Conservation (phyloP, 2,797 vertebrate genomes). For the Australoheros facetus region DNA sequence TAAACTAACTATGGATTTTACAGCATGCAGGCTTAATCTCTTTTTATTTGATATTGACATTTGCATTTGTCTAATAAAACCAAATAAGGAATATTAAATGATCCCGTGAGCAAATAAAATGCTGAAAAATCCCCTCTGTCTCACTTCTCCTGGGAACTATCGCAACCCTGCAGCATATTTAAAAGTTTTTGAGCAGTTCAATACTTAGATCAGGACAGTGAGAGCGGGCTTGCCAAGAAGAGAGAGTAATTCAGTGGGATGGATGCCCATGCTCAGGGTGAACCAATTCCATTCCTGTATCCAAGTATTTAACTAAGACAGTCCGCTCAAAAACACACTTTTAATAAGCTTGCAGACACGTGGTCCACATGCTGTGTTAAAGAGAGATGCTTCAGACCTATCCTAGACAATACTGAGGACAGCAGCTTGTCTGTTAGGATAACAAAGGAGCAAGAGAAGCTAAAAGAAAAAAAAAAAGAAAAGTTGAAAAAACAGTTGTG, state of each 20-base stretch:
- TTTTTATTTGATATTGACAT: conserved; percentile 12
- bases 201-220: conserved; percentile 13
- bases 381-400: conserved; percentile 47
- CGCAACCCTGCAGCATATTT: neutral
- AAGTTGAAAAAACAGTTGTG: no score
- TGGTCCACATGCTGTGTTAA: conserved; percentile 61
- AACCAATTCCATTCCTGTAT: conserved; percentile 2
- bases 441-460: conserved; percentile 16
- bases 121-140: neutral
- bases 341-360: conserved; percentile 63
- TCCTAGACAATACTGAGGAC: conserved; percentile 43
- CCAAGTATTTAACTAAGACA: conserved; percentile 38
- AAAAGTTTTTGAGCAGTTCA: conserved; percentile 2
- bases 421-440: conserved; percentile 44
- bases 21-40: neutral
- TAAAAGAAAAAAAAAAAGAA: neutral
- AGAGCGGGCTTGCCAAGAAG: conserved; percentile 1
- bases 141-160: conserved; percentile 1
- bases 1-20: conserved; percentile 17
- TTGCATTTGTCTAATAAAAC: conserved; percentile 21
- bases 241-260: conserved; percentile 1
- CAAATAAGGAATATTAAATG: conserved; percentile 15
- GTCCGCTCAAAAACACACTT: conserved; percentile 32
- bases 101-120: conserved; percentile 13
- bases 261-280: neutral